These are phyloP conservation scores for Noturus placidus DNA, from an alignment of 2,113 vertebrate genomes.

Conservation along the genomic window DNA sequence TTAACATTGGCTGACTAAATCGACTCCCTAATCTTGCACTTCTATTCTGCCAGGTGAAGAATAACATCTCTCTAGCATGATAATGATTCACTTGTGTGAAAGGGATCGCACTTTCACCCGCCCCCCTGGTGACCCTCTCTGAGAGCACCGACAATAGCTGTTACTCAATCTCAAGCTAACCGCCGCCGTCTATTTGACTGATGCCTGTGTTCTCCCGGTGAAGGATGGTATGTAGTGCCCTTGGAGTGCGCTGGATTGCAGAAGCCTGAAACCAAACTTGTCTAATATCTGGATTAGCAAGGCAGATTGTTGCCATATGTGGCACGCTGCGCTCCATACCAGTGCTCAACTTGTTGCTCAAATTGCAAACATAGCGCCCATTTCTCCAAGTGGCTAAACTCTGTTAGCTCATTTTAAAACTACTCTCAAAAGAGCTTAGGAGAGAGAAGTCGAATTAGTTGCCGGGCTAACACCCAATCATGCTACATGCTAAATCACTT, in stretches of 20 bases:
- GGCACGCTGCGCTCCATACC: constrained; percentile 66
- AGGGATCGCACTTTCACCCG: not conserved
- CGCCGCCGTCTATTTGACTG: constrained; percentile 25
- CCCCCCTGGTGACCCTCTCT: constrained; percentile 17
- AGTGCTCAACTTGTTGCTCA: not conserved
- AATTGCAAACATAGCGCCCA: constrained; percentile 17
- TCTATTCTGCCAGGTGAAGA: constrained; percentile 31
- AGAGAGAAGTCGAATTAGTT: not conserved
- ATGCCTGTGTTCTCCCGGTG: constrained; percentile 42
- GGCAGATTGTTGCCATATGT: constrained; percentile 79
- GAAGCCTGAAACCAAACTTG: constrained; percentile 69
- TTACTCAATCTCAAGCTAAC: constrained; percentile 31
- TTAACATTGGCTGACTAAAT: not conserved
- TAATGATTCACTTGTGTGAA: constrained; percentile 33
- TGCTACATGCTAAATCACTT: constrained; percentile 55
- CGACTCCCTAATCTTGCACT: not conserved
- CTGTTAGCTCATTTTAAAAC: constrained; percentile 5
- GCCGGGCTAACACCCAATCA: constrained; percentile 17
- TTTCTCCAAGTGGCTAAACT: not conserved
- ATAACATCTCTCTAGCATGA: not conserved
- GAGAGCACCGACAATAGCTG: constrained; percentile 36
- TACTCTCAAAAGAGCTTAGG: not conserved
- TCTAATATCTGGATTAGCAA: constrained; percentile 72
- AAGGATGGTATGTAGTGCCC: constrained; percentile 57
- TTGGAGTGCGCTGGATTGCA: constrained; percentile 60